phyloP scores from a whole-genome alignment of 1,140 invertebrate species.

The Atta texana region DNA sequence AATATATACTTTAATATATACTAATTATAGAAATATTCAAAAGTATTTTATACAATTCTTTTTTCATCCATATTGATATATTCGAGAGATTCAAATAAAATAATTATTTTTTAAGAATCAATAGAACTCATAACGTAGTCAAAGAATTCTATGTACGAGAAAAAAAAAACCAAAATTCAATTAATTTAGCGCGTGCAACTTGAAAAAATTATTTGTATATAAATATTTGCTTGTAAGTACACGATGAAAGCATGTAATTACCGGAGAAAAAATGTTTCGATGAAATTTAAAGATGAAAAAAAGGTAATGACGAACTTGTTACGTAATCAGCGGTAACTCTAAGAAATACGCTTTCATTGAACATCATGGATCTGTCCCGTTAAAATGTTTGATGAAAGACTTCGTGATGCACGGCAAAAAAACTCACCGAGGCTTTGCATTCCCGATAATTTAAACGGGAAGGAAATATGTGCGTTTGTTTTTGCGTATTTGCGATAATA shows the following conservation, averaged over 20 bases:
- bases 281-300: constrained; percentile 24
- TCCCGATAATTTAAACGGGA: constrained; percentile 10
- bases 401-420: constrained; percentile 7
- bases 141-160: not conserved
- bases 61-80: not conserved
- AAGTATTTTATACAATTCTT: not conserved
- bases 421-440: not conserved
- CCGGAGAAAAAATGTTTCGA: constrained; percentile 10
- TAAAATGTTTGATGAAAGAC: constrained; percentile 37
- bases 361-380: constrained; percentile 5
- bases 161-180: constrained; percentile 13
- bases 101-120: constrained; percentile 13
- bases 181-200: constrained; percentile 26
- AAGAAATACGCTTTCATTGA: constrained; percentile 39
- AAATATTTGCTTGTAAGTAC: constrained; percentile 41
- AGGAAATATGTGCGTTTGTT: constrained; percentile 36
- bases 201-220: constrained; percentile 15
- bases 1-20: not conserved
- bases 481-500: constrained; percentile 26
- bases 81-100: not conserved
- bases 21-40: not conserved
- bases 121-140: not conserved
- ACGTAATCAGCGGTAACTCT: constrained; percentile 3
- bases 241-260: constrained; percentile 28
- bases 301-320: constrained; percentile 36